Evolutionary conservation across 64 coral and sea anemone species (phyloP), one percentile per base, ranked within the genome.

Genomic region (Pocillopora damicornis): DNA sequence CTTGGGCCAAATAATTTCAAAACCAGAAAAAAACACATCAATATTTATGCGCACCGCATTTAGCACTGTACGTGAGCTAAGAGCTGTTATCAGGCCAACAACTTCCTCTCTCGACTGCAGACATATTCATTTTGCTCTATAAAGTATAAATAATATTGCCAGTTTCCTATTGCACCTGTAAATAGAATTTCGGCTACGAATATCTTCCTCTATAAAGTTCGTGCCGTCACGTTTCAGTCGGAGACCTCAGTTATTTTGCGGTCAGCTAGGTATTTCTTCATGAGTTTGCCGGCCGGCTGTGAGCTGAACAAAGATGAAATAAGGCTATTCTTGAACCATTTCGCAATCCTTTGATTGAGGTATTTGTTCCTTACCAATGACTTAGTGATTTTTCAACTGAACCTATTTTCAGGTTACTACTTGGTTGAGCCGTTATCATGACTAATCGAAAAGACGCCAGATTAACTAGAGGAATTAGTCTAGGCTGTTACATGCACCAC

Each of bases 131-230:
- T 66, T 57, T 85, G 18, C 63, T 85, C 69, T 85, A 26, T 72
- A 4, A 72, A 73, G 81, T 34, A 85, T 45, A 85, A 71, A 18
- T 85, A 83, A 83, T 58, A 42, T 72, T 85, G 30, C n/a, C 81
- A 85, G n/a, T 59, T 73, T 85, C 65, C 81, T 73, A 71, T 72
- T 58, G 22, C 26, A 25, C 37, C 81, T 65, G 65, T 34, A 72
- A 85, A 73, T 85, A 73, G 63, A 51, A 58, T 85, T 57, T 56
- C 61, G 80, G 35, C 36, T 68, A 67, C 34, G 63, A 68, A 45
- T 83, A 15, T 35, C 42, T 83, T 45, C 64, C 64, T 72, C 38
- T 51, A 51, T 85, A 15, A 85, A 37, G 4, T 23, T 73, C 65
- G 38, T 73, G 65, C 64, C 81, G 64, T 85, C 81, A 85, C 81